Conservation (phyloP, 2,888 invertebrate species). For the Agriopis marginaria region DNA sequence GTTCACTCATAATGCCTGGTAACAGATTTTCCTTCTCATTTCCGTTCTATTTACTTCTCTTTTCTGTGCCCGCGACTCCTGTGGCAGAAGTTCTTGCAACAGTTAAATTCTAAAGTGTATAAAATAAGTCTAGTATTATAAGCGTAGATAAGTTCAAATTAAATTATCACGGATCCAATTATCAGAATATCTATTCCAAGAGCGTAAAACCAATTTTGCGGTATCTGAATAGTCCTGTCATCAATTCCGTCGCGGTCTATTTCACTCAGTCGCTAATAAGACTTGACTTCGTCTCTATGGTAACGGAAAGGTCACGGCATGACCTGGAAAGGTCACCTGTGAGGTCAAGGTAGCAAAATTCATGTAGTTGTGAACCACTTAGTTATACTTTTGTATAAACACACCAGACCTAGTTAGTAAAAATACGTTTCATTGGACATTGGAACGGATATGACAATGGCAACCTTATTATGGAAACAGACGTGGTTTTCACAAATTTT, state of each 20-base stretch:
- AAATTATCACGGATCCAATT: slow-evolving; percentile 16
- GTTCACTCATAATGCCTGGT: no score
- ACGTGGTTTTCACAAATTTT: no score
- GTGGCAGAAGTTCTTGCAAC: background rate
- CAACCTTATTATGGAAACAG: no score
- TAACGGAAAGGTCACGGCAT: slow-evolving; percentile 16
- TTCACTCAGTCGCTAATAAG: slow-evolving; percentile 17
- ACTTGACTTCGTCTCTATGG: slow-evolving; percentile 17
- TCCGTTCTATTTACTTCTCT: no score
- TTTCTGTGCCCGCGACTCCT: no score
- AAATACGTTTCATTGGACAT: no score
- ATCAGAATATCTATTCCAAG: slow-evolving; percentile 3
- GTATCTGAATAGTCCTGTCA: slow-evolving; percentile 14
- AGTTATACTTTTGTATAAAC: background rate
- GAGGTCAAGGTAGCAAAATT: background rate
- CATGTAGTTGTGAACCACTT: no score
- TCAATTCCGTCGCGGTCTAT: slow-evolving; percentile 17
- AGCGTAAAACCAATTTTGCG: slow-evolving; percentile 17
- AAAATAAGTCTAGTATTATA: background rate
- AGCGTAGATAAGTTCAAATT: background rate
- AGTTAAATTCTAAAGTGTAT: background rate
- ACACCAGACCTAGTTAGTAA: no score
- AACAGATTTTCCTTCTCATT: no score
- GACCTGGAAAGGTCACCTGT: slow-evolving; percentile 14
- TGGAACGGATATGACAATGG: no score